Evolutionary conservation across 2,888 invertebrate species (phyloP).

Genomic region (Meiosimyza decipiens): DNA sequence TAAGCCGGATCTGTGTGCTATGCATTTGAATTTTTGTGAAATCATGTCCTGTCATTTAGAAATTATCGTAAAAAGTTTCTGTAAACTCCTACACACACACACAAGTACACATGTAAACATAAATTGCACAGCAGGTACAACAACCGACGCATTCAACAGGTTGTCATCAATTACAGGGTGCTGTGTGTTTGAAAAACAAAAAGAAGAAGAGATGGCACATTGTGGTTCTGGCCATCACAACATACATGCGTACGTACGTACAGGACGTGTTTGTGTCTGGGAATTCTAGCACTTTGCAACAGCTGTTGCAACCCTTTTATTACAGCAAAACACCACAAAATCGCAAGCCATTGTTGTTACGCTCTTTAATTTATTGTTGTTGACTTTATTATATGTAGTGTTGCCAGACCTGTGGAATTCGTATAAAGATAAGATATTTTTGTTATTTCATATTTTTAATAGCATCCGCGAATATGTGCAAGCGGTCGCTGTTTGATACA

Average conservation of each 20-base stretch:
- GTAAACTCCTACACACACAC: no score
- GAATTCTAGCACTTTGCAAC: background rate
- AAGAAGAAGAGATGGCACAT: no score
- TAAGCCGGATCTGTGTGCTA: no score
- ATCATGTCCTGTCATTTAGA: no score
- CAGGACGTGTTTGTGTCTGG: background rate
- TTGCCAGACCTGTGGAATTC: background rate
- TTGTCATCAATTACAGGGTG: conserved; percentile 14
- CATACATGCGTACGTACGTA: background rate
- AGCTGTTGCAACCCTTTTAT: conserved; percentile 2
- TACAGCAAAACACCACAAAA: background rate
- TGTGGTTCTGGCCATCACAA: background rate
- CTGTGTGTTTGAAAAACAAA: background rate
- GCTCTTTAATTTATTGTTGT: conserved; percentile 5
- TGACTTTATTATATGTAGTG: conserved; percentile 1
- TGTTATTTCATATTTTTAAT: background rate
- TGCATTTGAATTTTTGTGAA: no score
- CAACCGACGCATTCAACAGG: conserved; percentile 7
- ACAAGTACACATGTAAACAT: no score
- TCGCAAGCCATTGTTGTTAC: background rate
- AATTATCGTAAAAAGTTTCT: no score
- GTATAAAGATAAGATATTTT: background rate
- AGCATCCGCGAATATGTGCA: background rate
- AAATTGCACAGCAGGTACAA: no score
- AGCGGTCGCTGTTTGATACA: background rate